These are phyloP conservation scores for Forbesichthys agassizii DNA, from an alignment of 2,113 vertebrate species.

Conservation along the genomic window DNA sequence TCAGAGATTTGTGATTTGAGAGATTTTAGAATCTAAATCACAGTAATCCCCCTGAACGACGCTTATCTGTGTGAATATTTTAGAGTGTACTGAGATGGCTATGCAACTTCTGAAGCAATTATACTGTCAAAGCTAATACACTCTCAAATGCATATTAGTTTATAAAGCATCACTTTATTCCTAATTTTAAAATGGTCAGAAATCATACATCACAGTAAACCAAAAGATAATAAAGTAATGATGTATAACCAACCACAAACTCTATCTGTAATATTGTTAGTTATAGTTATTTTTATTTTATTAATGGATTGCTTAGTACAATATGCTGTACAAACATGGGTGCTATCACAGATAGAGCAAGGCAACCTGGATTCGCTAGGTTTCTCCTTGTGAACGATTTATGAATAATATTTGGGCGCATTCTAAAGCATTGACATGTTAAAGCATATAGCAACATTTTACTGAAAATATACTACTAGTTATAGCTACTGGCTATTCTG, in stretches of 20 bases:
- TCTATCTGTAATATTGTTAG: too few species aligned
- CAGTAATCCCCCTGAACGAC: background rate
- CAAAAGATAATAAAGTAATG: background rate
- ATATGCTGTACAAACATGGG: too few species aligned
- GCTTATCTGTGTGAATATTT: background rate
- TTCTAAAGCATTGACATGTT: background rate
- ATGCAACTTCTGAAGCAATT: conserved; percentile 1
- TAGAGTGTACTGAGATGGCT: conserved; percentile 4
- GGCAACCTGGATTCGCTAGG: too few species aligned
- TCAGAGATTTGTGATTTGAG: background rate
- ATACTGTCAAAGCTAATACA: background rate
- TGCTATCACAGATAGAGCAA: too few species aligned
- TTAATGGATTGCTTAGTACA: too few species aligned
- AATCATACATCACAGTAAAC: background rate
- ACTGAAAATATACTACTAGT: background rate
- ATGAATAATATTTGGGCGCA: too few species aligned
- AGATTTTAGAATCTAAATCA: background rate
- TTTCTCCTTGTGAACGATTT: too few species aligned
- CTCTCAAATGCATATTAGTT: background rate
- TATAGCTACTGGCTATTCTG: background rate
- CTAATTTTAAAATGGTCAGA: background rate
- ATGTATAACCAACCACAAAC: too few species aligned
- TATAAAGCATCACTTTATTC: background rate
- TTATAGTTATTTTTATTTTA: too few species aligned
- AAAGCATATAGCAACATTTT: background rate